A percentile compares a stretch with the other conserved stretches of the same genome.
Evolutionary conservation across 1,140 invertebrate species (phyloP).

Genomic region (Eurosta solidaginis): DNA sequence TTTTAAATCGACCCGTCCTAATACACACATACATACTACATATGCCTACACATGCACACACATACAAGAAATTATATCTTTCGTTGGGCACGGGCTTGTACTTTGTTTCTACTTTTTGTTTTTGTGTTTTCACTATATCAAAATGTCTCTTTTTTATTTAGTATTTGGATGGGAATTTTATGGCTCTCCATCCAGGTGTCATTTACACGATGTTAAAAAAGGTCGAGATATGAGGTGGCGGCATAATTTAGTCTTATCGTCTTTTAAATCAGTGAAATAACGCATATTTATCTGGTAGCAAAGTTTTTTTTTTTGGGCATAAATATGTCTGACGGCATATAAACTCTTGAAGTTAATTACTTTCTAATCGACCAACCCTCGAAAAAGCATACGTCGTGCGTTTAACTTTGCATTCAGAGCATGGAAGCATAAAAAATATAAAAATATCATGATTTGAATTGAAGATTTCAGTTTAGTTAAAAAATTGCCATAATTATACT

Average conservation of each 20-base stretch:
- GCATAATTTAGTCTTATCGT: conserved; percentile 21
- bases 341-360: conserved; percentile 11
- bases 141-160: not conserved
- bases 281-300: not conserved
- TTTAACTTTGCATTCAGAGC: not conserved
- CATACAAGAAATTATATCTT: not conserved
- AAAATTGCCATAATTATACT: too few relatives aligned
- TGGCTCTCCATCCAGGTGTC: not conserved
- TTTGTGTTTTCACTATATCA: not conserved
- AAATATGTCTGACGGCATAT: not conserved
- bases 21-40: too few relatives aligned
- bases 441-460: too few relatives aligned
- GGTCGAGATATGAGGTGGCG: not conserved
- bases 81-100: not conserved
- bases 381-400: not conserved
- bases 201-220: not conserved
- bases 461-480: too few relatives aligned
- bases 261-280: conserved; percentile 1
- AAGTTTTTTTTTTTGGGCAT: not conserved
- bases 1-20: too few relatives aligned
- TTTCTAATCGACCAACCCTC: conserved; percentile 10
- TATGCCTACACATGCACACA: not conserved
- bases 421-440: not conserved
- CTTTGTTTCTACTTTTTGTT: not conserved
- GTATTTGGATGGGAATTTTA: not conserved